phyloP scores from a whole-genome alignment of 2,888 invertebrate genomes.

The Zonitis immaculata region DNA sequence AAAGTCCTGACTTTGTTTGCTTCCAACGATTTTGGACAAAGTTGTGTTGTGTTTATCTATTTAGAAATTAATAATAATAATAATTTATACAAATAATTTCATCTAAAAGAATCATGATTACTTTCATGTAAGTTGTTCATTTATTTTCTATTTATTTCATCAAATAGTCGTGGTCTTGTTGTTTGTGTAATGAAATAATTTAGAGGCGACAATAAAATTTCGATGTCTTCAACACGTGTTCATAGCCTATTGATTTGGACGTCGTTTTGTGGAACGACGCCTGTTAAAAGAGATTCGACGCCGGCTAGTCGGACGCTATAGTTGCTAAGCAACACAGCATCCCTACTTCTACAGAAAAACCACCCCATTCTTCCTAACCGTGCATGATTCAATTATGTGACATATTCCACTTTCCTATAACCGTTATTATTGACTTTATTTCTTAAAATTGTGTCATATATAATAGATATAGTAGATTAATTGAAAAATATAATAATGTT shows the following conservation, averaged over 20 bases:
- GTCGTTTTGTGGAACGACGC: constrained; percentile 42
- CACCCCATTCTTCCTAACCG: constrained; percentile 31
- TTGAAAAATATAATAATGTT: not conserved
- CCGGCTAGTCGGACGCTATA: constrained; percentile 44
- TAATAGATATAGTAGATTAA: not conserved
- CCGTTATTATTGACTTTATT: constrained; percentile 46
- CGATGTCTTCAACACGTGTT: constrained; percentile 22
- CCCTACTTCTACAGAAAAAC: constrained; percentile 37
- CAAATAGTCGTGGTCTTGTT: no score
- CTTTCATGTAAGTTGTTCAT: not conserved
- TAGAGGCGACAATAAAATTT: constrained; percentile 13
- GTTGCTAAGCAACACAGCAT: constrained; percentile 47
- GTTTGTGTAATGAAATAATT: no score
- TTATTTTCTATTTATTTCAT: no score
- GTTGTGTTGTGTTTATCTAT: not conserved
- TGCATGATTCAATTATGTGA: constrained; percentile 49
- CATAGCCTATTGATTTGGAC: constrained; percentile 34
- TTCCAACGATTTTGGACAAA: no score
- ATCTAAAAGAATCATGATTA: not conserved
- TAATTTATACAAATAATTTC: no score
- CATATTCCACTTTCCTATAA: constrained; percentile 42
- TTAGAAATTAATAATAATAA: no score
- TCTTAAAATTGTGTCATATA: constrained; percentile 26
- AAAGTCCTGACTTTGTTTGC: no score
- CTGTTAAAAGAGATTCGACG: constrained; percentile 44